phyloP scores from a whole-genome alignment of 2,797 vertebrate genomes.

The Neosalanx taihuensis region DNA sequence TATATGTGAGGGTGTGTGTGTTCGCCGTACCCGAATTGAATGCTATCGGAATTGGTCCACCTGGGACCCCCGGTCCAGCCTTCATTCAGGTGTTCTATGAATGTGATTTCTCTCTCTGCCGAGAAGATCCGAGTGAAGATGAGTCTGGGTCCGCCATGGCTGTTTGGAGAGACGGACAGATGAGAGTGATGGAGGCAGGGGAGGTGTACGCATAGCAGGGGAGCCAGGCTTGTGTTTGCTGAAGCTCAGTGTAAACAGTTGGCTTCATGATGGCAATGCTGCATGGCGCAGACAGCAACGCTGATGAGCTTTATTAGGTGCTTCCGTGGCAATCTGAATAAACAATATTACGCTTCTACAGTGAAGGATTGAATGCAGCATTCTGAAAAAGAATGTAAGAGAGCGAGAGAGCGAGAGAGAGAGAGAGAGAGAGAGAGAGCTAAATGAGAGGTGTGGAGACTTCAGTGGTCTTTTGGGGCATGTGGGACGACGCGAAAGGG shows the following conservation, averaged over 20 bases:
- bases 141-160: conserved; percentile 24
- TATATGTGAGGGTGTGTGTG: conserved; percentile 11
- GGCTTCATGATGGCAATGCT: conserved; percentile 15
- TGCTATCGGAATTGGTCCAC: conserved; percentile 69
- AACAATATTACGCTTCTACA: neutral
- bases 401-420: neutral
- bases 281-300: neutral
- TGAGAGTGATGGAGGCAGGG: conserved; percentile 7
- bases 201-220: conserved; percentile 28
- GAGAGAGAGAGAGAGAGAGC: neutral
- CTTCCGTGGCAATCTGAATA: neutral
- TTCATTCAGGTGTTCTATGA: conserved; percentile 73
- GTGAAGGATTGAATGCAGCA: neutral
- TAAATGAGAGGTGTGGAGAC: neutral
- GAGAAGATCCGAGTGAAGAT: conserved; percentile 62
- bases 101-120: conserved; percentile 72
- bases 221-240: conserved; percentile 29
- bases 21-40: conserved; percentile 47
- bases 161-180: conserved; percentile 34
- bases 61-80: conserved; percentile 56
- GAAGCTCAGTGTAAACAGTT: conserved; percentile 26
- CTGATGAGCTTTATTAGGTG: neutral
- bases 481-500: neutral
- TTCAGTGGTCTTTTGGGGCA: neutral
- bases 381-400: neutral